These are phyloP conservation scores for Drosophila saltans DNA, from an alignment of 1,140 invertebrate genomes.

Conservation along the genomic window DNA sequence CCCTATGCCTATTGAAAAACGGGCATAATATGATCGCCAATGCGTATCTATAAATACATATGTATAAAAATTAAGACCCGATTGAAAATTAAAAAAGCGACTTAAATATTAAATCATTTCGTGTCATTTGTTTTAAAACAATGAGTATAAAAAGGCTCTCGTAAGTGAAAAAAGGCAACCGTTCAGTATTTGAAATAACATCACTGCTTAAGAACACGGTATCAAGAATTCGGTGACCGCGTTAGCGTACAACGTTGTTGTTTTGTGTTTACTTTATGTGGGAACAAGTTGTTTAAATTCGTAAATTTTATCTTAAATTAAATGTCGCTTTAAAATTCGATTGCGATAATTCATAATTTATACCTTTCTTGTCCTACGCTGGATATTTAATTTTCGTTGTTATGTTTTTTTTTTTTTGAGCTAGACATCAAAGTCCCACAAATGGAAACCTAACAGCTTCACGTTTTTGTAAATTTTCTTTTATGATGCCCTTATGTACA, in stretches of 20 bases:
- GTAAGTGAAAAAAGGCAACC: too few relatives aligned
- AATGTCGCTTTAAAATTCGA: conserved; percentile 39
- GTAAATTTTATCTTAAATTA: conserved; percentile 26
- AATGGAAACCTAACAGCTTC: background rate
- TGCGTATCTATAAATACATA: too few relatives aligned
- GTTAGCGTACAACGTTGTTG: background rate
- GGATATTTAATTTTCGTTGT: too few relatives aligned
- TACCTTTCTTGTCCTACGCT: conserved; percentile 15
- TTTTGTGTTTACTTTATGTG: conserved; percentile 23
- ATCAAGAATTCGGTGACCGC: background rate
- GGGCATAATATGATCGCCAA: too few relatives aligned
- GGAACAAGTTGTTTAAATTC: conserved; percentile 39
- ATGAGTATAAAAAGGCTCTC: too few relatives aligned
- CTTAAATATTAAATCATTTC: too few relatives aligned
- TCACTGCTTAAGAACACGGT: conserved; percentile 4
- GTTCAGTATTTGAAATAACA: too few relatives aligned
- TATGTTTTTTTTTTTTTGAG: background rate
- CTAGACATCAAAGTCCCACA: background rate
- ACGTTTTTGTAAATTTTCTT: background rate
- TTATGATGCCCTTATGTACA: background rate
- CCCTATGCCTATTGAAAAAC: too few relatives aligned
- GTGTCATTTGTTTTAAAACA: too few relatives aligned
- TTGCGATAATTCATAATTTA: conserved; percentile 40
- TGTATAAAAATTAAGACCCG: too few relatives aligned
- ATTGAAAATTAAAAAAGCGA: too few relatives aligned